Base-by-base conservation (phyloP, 2,888 invertebrate genomes). In the Tenthredo mesomela region DNA sequence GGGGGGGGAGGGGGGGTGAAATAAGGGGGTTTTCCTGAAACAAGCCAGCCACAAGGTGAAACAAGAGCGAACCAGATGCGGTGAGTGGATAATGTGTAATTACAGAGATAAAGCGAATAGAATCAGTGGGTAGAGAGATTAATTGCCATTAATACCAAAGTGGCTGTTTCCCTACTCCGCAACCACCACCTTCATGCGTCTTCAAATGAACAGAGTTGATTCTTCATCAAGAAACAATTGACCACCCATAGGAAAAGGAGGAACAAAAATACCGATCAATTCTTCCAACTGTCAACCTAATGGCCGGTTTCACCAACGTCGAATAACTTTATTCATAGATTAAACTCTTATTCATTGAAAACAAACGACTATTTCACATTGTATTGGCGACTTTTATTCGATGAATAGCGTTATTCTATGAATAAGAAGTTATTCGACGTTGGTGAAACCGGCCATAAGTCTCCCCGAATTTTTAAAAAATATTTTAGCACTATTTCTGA, bases 41-140 rank as follows among this genome's bases (percentile, higher is more conserved):
- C 33, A 54, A 40, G 2, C 43, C 65, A 21, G 82, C 65, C 65
- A 29, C 47, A 70, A 82, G 82, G 67, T 82, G 67, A 67, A 67
- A 67, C 29, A 82, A 43, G 37, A 67, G 25, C 18, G 65, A 82
- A 29, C 18, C 67, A 25, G 67, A 82, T 67, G 47, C 82, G 82
- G 67, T 25, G 67, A 25, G 65, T 40, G 70, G 86, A 87, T 87
- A 80, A 87, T 87, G 86, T 86, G 86, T 85, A 87, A 88, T 88
- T 87, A 87, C 85, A 67, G 82, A 85, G 85, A 86, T 84, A 86
- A 86, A 84, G 86, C 85, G 85, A 78, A 37, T 37, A 37, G 37
- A 37, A 29, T 29, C 70, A 86, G 70, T 40, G 25, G 54, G 67
- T 67, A 1, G 21, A 47, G 67, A 67, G 67, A 67, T 82, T 82